Evolutionary conservation across 2,888 invertebrate genomes (phyloP).

Genomic region (Oscheius myriophilus): DNA sequence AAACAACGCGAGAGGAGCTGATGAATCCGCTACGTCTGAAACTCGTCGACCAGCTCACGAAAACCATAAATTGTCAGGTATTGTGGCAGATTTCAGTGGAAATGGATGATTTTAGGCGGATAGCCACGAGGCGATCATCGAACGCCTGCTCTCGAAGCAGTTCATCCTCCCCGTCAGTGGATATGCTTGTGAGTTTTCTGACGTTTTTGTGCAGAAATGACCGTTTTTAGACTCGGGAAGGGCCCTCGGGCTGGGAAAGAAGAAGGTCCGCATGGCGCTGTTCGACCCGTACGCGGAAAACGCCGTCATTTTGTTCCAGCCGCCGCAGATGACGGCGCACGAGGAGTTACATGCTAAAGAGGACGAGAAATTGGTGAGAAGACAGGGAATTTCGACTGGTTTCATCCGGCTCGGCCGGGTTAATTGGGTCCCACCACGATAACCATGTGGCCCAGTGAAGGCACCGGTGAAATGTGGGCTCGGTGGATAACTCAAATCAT

Average conservation of each 20-base stretch:
- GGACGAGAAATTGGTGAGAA: conserved; percentile 71
- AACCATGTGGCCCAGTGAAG: too few species aligned
- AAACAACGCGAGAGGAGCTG: conserved; percentile 30
- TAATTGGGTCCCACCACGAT: too few species aligned
- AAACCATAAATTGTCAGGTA: conserved; percentile 36
- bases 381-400: too few species aligned
- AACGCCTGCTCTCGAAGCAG: conserved; percentile 57
- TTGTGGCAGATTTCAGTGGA: not conserved
- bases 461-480: too few species aligned
- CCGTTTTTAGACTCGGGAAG: conserved; percentile 57
- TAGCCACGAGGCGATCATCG: conserved; percentile 62
- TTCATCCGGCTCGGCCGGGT: too few species aligned
- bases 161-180: conserved; percentile 67
- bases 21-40: conserved; percentile 38
- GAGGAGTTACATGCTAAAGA: conserved; percentile 84
- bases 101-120: conserved; percentile 17
- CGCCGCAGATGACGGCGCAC: conserved; percentile 84
- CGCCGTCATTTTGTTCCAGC: conserved; percentile 82
- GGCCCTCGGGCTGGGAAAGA: conserved; percentile 60
- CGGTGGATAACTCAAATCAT: too few species aligned
- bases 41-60: conserved; percentile 32
- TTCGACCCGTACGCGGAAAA: conserved; percentile 68
- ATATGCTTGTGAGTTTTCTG: conserved; percentile 56
- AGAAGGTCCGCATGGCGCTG: conserved; percentile 53
- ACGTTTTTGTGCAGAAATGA: not conserved